Conservation (phyloP, 2,113 vertebrate genomes). For the Podarcis raffonei region DNA sequence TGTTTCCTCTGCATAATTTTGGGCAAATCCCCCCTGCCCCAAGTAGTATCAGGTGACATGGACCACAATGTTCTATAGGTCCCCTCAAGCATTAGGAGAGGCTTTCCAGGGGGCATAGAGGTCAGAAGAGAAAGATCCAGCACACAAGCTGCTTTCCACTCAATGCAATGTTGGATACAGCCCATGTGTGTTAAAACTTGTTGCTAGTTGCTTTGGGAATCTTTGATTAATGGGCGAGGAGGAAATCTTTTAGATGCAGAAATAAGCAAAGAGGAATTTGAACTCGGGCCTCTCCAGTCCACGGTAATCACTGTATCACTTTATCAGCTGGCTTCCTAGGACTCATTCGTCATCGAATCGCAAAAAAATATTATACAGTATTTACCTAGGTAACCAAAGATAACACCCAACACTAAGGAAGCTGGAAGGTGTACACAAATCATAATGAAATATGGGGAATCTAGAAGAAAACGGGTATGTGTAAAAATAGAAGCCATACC, state of each 20-base stretch:
- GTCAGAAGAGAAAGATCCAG: background rate
- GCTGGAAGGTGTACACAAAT: background rate
- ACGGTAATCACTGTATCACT: background rate
- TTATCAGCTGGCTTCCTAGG: slow-evolving; percentile 34
- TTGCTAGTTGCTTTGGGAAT: background rate
- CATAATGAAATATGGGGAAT: background rate
- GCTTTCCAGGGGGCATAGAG: background rate
- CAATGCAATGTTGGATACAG: background rate
- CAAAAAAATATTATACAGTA: slow-evolving; percentile 9
- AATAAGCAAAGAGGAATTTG: background rate
- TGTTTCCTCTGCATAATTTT: too few species aligned
- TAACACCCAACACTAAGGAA: background rate
- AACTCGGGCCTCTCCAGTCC: background rate
- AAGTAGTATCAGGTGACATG: too few species aligned
- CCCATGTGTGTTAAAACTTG: background rate
- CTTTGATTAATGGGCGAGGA: background rate
- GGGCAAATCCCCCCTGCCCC: too few species aligned
- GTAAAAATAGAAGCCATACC: background rate
- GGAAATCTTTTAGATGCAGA: background rate
- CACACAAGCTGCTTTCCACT: background rate
- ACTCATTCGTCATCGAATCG: slow-evolving; percentile 35
- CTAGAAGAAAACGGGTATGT: background rate
- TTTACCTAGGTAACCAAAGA: slow-evolving; percentile 30
- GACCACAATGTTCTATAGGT: too few species aligned
- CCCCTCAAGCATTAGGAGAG: too few species aligned